Percentiles rank a stretch among this genome's conserved stretches.
Evolutionary conservation across 2,797 vertebrate species (phyloP).

Genomic region (Fistularia tabacaria): DNA sequence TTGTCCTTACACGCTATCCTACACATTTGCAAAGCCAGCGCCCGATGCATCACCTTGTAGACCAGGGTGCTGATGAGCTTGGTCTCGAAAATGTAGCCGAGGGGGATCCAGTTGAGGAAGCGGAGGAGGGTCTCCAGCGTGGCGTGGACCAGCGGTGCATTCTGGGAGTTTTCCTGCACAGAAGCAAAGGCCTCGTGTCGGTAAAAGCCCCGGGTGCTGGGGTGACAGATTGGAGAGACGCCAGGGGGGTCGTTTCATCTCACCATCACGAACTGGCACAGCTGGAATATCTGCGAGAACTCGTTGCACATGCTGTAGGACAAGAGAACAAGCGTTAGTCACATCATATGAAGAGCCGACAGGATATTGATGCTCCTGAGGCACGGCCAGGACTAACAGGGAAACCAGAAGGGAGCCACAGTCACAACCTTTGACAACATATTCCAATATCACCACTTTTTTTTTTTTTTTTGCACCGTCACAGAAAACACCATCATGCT

Average conservation of each 20-base stretch:
- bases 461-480: too few species aligned
- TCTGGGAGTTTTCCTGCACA: slow-evolving; percentile 92
- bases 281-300: slow-evolving; percentile 97
- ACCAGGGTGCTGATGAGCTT: slow-evolving; percentile 97
- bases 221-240: too few species aligned
- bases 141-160: slow-evolving; percentile 93
- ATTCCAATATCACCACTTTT: too few species aligned
- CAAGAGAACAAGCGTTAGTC: too few species aligned
- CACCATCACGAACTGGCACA: slow-evolving; percentile 98
- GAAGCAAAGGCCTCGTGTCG: neutral
- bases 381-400: too few species aligned
- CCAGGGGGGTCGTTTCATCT: slow-evolving; percentile 29
- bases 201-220: neutral
- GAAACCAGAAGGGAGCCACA: too few species aligned
- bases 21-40: too few species aligned
- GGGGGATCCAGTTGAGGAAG: slow-evolving; percentile 97
- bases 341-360: too few species aligned
- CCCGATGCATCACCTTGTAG: slow-evolving; percentile 82
- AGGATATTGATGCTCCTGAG: too few species aligned
- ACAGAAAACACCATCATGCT: too few species aligned
- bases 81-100: slow-evolving; percentile 98
- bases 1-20: too few species aligned
- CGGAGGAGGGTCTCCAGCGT: slow-evolving; percentile 93
- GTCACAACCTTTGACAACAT: too few species aligned
- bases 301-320: slow-evolving; percentile 94